A percentile compares a stretch with the other conserved stretches of the same genome.
Conservation (phyloP, 2,888 invertebrate genomes). For the Cerastis leucographa region DNA sequence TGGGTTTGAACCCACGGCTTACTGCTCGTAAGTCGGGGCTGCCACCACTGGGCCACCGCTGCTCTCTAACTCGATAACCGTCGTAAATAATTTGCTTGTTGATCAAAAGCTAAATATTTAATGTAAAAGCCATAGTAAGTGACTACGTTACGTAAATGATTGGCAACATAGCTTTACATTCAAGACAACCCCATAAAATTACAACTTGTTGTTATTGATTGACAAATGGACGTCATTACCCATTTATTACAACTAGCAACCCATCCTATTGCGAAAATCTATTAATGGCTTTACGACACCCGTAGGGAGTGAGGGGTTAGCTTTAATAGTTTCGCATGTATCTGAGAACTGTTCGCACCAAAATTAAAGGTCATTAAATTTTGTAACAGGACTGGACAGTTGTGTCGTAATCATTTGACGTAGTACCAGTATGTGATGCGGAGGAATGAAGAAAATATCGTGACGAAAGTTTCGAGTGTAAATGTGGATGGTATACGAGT, state of each 20-base stretch:
- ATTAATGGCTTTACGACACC: slow-evolving; percentile 40
- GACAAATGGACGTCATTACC: slow-evolving; percentile 7
- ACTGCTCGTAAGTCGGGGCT: too few relatives aligned
- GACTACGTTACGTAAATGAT: not conserved
- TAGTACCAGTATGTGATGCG: too few relatives aligned
- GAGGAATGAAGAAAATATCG: too few relatives aligned
- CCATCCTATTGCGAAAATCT: slow-evolving; percentile 22
- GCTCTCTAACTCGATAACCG: too few relatives aligned
- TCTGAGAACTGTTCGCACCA: not conserved
- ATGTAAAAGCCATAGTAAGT: too few relatives aligned
- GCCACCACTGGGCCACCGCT: too few relatives aligned
- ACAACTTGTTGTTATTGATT: slow-evolving; percentile 19
- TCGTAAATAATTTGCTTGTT: too few relatives aligned
- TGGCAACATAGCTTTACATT: not conserved
- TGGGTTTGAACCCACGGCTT: too few relatives aligned
- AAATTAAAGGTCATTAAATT: not conserved
- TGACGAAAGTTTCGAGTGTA: too few relatives aligned
- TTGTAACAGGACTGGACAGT: not conserved
- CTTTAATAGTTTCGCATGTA: not conserved
- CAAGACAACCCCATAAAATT: not conserved
- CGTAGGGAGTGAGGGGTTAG: not conserved
- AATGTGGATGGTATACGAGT: too few relatives aligned
- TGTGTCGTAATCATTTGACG: too few relatives aligned
- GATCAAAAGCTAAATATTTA: too few relatives aligned
- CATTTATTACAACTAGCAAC: slow-evolving; percentile 19